Evolutionary conservation across 2,113 vertebrate species (phyloP), one percentile per base, ranked within the genome.

Genomic region (Hyperopisus bebe): DNA sequence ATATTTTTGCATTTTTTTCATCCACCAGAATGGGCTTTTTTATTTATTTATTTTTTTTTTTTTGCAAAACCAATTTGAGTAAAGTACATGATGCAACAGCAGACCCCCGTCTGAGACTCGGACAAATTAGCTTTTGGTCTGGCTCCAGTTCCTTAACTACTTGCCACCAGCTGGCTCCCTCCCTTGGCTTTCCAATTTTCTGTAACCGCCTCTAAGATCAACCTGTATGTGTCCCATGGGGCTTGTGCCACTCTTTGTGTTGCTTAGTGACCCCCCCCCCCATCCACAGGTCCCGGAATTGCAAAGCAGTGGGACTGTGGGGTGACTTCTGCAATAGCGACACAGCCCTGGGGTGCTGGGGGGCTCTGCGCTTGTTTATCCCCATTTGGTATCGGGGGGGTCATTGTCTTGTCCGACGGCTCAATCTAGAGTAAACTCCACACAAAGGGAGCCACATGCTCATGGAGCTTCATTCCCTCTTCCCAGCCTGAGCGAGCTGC

Each of bases 401-500:
- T 42, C 35, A 13, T 51, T 91, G 91, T 92, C 90, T 91, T 62
- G 86, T 92, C 89, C 90, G 91, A 91, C 91, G 89, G 90, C 90
- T 92, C 88, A 91, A 91, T 92, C 91, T 74, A 47, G 62, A 88
- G 87, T 50, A 53, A 83, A 87, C 86, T 88, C 74, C 31, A 39
- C 83, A 88, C 86, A 84, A 47, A 89, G 89, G 83, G 53, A 5
- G n/a, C 13, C 44, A 31, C 13, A 9, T 85, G 89, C 39, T 92
- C 92, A 92, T 91, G 50, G 91, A 93, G 92, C n/a, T 24, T 31
- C 31, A 35, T 31, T 13, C 9, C 24, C n/a, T n/a, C n/a, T 80
- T 74, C 88, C 42, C 27, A 55, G 24, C 48, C 88, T 11, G 35
- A 17, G 15, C 4, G 15, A 77, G 70, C 3, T 19, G 31, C 31